These are phyloP conservation scores for Parasteatoda tepidariorum DNA, from an alignment of 1,140 invertebrate species.

Conservation along the genomic window DNA sequence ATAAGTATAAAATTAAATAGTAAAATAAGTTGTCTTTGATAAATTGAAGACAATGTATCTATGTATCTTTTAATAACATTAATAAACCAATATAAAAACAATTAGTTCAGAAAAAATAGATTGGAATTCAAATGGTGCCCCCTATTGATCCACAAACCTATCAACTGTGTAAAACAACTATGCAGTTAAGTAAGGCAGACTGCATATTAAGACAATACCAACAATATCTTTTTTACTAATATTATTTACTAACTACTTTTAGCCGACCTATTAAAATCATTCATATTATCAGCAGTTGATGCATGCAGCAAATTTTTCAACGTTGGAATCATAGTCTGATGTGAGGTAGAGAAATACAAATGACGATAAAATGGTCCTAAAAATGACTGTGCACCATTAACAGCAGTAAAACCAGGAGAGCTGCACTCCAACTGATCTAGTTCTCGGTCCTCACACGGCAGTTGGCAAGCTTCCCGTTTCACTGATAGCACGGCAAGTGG, in stretches of 20 bases:
- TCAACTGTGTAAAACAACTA: too few species aligned
- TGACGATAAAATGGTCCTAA: slow-evolving; percentile 53
- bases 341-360: slow-evolving; percentile 59
- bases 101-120: too few species aligned
- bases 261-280: slow-evolving; percentile 36
- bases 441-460: slow-evolving; percentile 38
- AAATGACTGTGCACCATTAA: slow-evolving; percentile 46
- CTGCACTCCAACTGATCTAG: slow-evolving; percentile 28
- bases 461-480: slow-evolving; percentile 34
- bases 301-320: slow-evolving; percentile 45
- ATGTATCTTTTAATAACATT: too few species aligned
- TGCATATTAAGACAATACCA: too few species aligned
- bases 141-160: too few species aligned
- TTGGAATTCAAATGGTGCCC: too few species aligned
- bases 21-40: too few species aligned
- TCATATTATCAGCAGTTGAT: slow-evolving; percentile 21
- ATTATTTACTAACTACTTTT: slow-evolving; percentile 55
- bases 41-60: too few species aligned
- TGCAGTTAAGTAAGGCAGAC: too few species aligned
- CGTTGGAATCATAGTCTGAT: slow-evolving; percentile 41
- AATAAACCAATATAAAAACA: too few species aligned
- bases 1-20: too few species aligned
- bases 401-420: background rate
- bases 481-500: slow-evolving; percentile 12
- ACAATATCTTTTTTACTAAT: too few species aligned